phyloP scores from a whole-genome alignment of 2,113 vertebrate genomes.

The Castor canadensis region DNA sequence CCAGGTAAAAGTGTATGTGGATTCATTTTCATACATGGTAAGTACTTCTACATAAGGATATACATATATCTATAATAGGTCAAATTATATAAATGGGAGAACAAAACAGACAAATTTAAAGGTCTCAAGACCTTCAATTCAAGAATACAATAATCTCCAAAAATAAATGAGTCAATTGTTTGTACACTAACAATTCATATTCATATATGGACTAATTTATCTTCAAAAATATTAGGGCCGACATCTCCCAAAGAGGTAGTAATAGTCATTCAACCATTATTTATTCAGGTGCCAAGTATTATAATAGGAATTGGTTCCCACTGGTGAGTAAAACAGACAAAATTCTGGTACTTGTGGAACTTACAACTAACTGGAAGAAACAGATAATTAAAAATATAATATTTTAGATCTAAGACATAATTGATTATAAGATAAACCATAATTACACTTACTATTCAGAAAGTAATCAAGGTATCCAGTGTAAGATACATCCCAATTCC shows the following conservation, averaged over 20 bases:
- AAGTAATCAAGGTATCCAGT: constrained; percentile 26
- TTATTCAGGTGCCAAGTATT: constrained; percentile 15
- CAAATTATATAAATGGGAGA: constrained; percentile 10
- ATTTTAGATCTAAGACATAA: constrained; percentile 28
- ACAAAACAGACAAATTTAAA: constrained; percentile 45
- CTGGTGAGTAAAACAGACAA: constrained; percentile 10
- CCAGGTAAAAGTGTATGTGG: constrained; percentile 79
- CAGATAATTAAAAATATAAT: not conserved
- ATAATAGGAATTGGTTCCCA: not conserved
- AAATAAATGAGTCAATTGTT: constrained; percentile 49
- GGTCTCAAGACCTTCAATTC: constrained; percentile 9
- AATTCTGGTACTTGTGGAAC: not conserved
- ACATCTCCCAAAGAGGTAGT: constrained; percentile 25
- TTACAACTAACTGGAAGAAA: constrained; percentile 6
- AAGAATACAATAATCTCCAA: constrained; percentile 39
- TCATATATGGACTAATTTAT: not conserved
- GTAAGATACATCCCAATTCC: not conserved
- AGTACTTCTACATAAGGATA: constrained; percentile 7
- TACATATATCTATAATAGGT: not conserved
- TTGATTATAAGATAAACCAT: not conserved
- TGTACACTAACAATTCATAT: not conserved
- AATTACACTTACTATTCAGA: constrained; percentile 25
- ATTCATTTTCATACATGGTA: constrained; percentile 40
- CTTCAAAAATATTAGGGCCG: not conserved
- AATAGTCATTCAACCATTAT: constrained; percentile 3